Percentiles rank a stretch among this genome's conserved stretches.
Conservation (phyloP, 2,113 vertebrate genomes). For the Triplophysa siluroides region DNA sequence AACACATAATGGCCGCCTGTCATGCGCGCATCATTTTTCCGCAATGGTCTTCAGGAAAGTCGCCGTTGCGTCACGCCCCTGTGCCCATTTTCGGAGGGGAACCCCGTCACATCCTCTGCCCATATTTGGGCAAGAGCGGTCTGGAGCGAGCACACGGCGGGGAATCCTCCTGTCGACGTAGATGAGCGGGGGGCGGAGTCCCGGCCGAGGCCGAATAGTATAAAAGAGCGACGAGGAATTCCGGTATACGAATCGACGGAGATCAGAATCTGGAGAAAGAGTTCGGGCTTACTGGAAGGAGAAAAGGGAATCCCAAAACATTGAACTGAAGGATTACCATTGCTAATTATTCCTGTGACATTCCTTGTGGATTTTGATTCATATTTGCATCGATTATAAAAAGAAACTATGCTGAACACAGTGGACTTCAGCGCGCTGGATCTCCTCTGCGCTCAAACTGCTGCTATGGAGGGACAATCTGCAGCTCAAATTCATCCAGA, state of each 20-base stretch:
- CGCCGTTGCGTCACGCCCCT: conserved; percentile 53
- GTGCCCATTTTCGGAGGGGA: conserved; percentile 60
- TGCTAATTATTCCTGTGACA: not conserved
- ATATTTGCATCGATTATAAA: not conserved
- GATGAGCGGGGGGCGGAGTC: conserved; percentile 45
- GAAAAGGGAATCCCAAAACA: conserved; percentile 50
- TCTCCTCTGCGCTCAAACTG: conserved; percentile 43
- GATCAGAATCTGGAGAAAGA: conserved; percentile 29
- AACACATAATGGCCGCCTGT: conserved; percentile 30
- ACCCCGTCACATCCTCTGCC: conserved; percentile 60
- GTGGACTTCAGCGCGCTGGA: conserved; percentile 56
- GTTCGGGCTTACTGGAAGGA: not conserved
- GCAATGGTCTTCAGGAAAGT: conserved; percentile 55
- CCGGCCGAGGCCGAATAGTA: conserved; percentile 36
- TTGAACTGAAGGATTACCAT: conserved; percentile 2
- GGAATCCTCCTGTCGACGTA: conserved; percentile 55
- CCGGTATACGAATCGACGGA: conserved; percentile 51
- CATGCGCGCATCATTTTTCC: conserved; percentile 41
- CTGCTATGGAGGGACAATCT: conserved; percentile 25
- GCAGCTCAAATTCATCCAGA: conserved; percentile 15
- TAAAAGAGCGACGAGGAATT: conserved; percentile 52
- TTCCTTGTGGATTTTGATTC: conserved; percentile 40
- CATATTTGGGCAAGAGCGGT: conserved; percentile 55
- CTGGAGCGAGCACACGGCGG: conserved; percentile 50
- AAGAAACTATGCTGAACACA: conserved; percentile 51